These are phyloP conservation scores for Mesochorus sp. DNA, from an alignment of 2,888 invertebrate species.

Conservation along the genomic window DNA sequence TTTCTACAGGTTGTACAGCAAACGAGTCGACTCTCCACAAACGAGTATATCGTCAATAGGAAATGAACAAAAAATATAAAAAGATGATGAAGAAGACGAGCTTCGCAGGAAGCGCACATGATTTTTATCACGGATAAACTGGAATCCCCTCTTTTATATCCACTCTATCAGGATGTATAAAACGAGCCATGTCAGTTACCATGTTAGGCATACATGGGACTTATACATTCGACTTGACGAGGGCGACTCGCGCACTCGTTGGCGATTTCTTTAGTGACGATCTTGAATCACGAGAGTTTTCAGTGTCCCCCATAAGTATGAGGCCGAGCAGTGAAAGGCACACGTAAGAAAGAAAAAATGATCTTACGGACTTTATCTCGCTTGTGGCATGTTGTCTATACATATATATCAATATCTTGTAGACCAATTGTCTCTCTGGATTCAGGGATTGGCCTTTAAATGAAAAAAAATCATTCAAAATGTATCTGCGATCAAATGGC, in stretches of 20 bases:
- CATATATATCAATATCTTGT: constrained; percentile 4
- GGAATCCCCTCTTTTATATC: constrained; percentile 24
- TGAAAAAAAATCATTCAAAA: too few relatives aligned
- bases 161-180: neutral
- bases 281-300: constrained; percentile 18
- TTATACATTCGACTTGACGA: neutral
- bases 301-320: neutral
- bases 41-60: too few relatives aligned
- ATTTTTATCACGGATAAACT: neutral
- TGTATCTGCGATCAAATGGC: too few relatives aligned
- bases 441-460: too few relatives aligned
- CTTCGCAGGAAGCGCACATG: neutral
- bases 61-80: too few relatives aligned
- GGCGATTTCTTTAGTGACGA: constrained; percentile 26
- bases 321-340: constrained; percentile 36
- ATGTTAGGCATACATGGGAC: constrained; percentile 19
- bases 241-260: constrained; percentile 2
- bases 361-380: constrained; percentile 23
- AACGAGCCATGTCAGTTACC: constrained; percentile 23
- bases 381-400: constrained; percentile 22
- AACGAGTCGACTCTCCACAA: too few relatives aligned
- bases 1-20: too few relatives aligned
- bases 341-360: constrained; percentile 28
- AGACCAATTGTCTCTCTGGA: neutral
- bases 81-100: too few relatives aligned